Evolutionary conservation across 2,113 vertebrate genomes (phyloP), one percentile per base, ranked within the genome.

Genomic region (Crotalus tigris): DNA sequence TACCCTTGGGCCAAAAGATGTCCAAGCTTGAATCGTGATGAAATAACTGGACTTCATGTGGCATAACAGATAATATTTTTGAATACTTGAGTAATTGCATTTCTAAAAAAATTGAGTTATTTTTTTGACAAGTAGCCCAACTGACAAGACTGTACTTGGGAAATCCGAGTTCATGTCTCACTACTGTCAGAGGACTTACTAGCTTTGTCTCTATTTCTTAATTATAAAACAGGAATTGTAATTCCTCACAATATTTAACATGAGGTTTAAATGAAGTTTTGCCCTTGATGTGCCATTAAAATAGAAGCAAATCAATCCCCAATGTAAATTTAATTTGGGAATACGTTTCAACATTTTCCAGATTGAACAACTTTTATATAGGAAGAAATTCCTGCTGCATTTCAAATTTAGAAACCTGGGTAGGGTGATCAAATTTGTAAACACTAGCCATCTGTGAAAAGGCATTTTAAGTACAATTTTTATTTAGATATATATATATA

Each of bases 1-100:
- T 98, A 98, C 98, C 98, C 97, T 98, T 98, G 98, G 97, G 98
- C 97, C 96, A 94, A 94, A 98, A 97, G 96, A 94, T 92, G 5
- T 1, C 39, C 85, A 87, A 94, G 19, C 44, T 94, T 95, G 93
- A 2, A 87, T 91, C 93, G 69, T 9, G 15, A 91, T 94, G 93
- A 92, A 94, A 95, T 24, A 95, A 92, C 86, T 93, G 85, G 54
- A 46, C 44, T 91, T 46, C 6, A 26, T 7, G 19, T 64, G 53
- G 59, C 85, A 95, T 91, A 94, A 49, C 24, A 44, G 89, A 1
- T 24, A 89, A 29, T 5, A 91, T 93, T 94, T 92, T 92, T 94
- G 96, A 95, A 9, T 85, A 88, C 93, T 59, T 90, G 96, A 95
- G 8, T 85, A 87, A 93, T 59, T 90, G 87, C 53, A 90, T 93